Base-by-base conservation (phyloP, 2,888 invertebrate genomes). In the Pachliopta kotzebuea region DNA sequence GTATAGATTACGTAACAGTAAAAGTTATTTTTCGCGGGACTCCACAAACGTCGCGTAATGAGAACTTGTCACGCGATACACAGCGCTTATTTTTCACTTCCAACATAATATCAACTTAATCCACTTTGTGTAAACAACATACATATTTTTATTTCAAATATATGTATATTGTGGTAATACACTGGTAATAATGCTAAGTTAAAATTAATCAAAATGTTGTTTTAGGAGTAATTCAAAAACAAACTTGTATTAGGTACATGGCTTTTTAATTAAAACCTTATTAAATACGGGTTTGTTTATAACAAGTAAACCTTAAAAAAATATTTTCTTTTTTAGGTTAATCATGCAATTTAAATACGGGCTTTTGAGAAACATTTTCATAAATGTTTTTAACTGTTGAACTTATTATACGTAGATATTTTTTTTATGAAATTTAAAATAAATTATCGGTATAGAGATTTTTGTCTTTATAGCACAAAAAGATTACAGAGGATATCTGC, bases 61-160 rank as follows among this genome's bases (percentile, higher is more conserved):
- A 52, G 21, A n/a, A 14, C 20, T 23, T 21, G 50, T 52, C 50
- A 52, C 50, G 50, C 50, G 20, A 52, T 11, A 52, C 21, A 52
- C 50, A 21, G 9, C 7, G 21, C 11, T 21, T n/a, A 21, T 52
- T 52, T 52, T 23, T 52, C 50, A 52, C 14, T 21, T 21, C 50
- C 21, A 21, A 21, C 50, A 52, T 21, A 23, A 52, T 52, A 52
- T 7, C 4, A 49, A 20, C 23, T 21, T 52, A 52, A 52, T 52
- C 50, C 50, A 52, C 50, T 52, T 52, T 52, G 50, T 52, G 20
- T 52, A 21, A 52, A 52, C 21, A 52, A 49, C 49, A 6, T 49
- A 49, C 7, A 49, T 21, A 21, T 21, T 52, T 52, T 52, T 52
- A n/a, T 45, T 2, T 6, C 21, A 21, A 9, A 52, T 52, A 21